A percentile compares a stretch with the other conserved stretches of the same genome.
Conservation (phyloP, 2,113 vertebrate species). For the Carassius auratus region DNA sequence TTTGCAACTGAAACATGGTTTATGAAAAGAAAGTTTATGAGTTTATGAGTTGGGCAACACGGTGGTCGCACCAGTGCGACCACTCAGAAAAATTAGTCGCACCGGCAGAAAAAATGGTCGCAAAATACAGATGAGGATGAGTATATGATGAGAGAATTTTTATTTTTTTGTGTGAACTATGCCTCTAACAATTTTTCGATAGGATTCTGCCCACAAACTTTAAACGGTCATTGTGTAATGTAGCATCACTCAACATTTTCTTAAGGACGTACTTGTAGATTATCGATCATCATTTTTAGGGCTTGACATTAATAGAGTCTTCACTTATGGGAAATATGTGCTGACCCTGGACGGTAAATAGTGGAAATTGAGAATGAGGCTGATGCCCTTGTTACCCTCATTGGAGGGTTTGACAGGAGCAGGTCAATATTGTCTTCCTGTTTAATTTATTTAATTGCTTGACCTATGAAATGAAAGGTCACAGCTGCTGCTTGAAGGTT, state of each 20-base stretch:
- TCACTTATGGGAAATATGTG: constrained; percentile 37
- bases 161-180: neutral
- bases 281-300: constrained; percentile 6
- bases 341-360: neutral
- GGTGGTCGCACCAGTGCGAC: too few relatives aligned
- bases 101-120: too few relatives aligned
- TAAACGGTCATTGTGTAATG: neutral
- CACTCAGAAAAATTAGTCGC: too few relatives aligned
- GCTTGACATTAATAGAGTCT: constrained; percentile 1
- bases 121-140: neutral
- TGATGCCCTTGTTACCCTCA: constrained; percentile 12
- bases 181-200: neutral
- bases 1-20: too few relatives aligned
- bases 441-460: constrained; percentile 54
- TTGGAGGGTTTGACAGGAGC: constrained; percentile 33
- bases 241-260: neutral
- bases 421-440: constrained; percentile 48
- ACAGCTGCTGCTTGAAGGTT: constrained; percentile 11
- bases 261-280: neutral
- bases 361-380: constrained; percentile 12
- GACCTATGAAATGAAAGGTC: constrained; percentile 59
- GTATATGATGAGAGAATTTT: neutral
- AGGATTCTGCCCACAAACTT: neutral
- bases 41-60: too few relatives aligned
- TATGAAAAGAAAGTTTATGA: too few relatives aligned